phyloP scores from a whole-genome alignment of 2,113 vertebrate genomes.

The Pyrgilauda ruficollis region DNA sequence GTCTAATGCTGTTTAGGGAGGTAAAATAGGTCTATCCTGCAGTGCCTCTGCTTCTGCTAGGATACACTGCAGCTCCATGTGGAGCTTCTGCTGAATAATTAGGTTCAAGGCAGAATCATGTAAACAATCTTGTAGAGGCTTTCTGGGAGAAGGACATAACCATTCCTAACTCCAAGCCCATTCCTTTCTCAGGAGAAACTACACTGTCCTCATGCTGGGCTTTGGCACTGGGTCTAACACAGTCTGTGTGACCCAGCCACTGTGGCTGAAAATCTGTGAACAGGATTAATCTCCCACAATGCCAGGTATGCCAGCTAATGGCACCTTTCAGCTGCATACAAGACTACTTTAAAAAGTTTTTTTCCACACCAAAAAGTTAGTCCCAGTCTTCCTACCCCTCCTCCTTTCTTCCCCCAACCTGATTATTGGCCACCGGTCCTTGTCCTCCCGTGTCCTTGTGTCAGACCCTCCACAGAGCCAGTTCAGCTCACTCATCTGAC shows the following conservation, averaged over 20 bases:
- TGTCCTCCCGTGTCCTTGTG: not conserved
- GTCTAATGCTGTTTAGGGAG: constrained; percentile 17
- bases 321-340: not conserved
- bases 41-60: not conserved
- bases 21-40: constrained; percentile 28
- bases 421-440: not conserved
- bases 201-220: not conserved
- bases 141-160: not conserved
- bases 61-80: not conserved
- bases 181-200: not conserved
- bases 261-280: not conserved
- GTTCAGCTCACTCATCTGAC: not conserved
- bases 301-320: not conserved
- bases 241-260: not conserved
- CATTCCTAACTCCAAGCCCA: not conserved
- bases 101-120: not conserved
- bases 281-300: not conserved
- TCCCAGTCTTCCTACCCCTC: not conserved
- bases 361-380: not conserved
- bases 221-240: not conserved
- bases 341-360: not conserved
- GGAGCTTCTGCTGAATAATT: constrained; percentile 34
- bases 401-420: not conserved
- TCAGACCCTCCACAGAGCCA: not conserved
- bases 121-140: not conserved